A percentile compares a stretch with the other conserved stretches of the same genome.
phyloP scores from a whole-genome alignment of 2,888 invertebrate genomes.

The Alentia gelatinosa region DNA sequence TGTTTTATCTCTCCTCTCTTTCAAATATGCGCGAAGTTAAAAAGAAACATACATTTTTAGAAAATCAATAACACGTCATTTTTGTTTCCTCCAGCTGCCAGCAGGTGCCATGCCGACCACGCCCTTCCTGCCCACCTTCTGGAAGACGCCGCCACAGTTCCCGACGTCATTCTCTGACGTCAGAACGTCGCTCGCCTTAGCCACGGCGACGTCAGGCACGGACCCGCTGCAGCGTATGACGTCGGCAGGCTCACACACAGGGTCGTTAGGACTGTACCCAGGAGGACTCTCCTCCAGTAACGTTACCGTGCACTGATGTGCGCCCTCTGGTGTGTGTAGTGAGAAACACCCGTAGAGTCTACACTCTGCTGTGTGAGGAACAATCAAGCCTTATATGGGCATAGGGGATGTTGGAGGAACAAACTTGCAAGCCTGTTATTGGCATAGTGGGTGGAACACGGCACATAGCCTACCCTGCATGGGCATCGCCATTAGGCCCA shows the following conservation, averaged over 20 bases:
- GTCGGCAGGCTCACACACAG: background rate
- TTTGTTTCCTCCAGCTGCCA: background rate
- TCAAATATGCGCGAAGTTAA: no score
- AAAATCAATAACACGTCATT: background rate
- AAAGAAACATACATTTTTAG: no score
- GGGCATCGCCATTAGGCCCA: no score
- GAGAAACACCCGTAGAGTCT: no score
- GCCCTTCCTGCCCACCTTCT: constrained; percentile 32
- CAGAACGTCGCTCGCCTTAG: constrained; percentile 12
- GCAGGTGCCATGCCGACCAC: background rate
- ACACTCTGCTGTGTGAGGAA: background rate
- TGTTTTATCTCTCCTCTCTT: no score
- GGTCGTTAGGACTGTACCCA: constrained; percentile 1
- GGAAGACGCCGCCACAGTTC: constrained; percentile 24
- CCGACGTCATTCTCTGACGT: background rate
- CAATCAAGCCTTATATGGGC: background rate
- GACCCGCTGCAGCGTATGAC: background rate
- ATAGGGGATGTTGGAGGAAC: background rate
- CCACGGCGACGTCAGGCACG: background rate
- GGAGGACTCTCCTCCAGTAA: constrained; percentile 37
- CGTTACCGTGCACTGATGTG: constrained; percentile 4
- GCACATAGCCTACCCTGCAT: no score
- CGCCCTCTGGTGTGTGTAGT: background rate
- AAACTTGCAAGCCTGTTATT: no score
- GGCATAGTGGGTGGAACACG: no score